phyloP scores from a whole-genome alignment of 2,113 vertebrate species.

The Boleophthalmus pectinirostris region DNA sequence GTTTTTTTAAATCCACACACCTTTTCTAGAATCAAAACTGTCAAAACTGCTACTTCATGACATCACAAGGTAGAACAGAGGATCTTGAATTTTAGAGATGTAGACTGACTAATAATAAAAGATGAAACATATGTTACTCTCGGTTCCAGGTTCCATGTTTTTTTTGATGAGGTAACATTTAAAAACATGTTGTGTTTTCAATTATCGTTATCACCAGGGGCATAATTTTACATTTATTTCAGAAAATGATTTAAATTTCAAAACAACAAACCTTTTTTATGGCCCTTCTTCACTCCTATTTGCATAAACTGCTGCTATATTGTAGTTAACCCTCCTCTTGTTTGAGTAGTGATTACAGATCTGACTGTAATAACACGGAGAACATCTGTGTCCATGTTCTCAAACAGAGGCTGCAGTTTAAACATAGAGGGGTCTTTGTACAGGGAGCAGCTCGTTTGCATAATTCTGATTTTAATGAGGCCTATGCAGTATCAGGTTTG shows the following conservation, averaged over 20 bases:
- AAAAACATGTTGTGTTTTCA: too few relatives aligned
- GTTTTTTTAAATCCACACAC: too few relatives aligned
- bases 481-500: conserved; percentile 51
- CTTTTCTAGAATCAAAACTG: too few relatives aligned
- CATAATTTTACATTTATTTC: not conserved
- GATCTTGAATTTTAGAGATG: too few relatives aligned
- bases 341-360: conserved; percentile 57
- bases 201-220: too few relatives aligned
- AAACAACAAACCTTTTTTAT: not conserved
- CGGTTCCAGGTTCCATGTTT: too few relatives aligned
- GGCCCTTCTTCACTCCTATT: not conserved
- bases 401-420: conserved; percentile 48
- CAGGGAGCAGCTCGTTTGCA: conserved; percentile 48
- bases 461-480: conserved; percentile 24
- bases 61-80: too few relatives aligned
- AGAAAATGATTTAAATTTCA: too few relatives aligned
- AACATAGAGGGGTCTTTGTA: conserved; percentile 56
- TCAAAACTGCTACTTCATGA: too few relatives aligned
- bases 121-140: too few relatives aligned
- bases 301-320: not conserved
- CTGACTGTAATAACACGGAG: conserved; percentile 60
- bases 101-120: too few relatives aligned
- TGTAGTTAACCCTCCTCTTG: conserved; percentile 42
- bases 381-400: conserved; percentile 53
- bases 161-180: too few relatives aligned